phyloP scores from a whole-genome alignment of 2,797 vertebrate species.

The Anas bernieri region DNA sequence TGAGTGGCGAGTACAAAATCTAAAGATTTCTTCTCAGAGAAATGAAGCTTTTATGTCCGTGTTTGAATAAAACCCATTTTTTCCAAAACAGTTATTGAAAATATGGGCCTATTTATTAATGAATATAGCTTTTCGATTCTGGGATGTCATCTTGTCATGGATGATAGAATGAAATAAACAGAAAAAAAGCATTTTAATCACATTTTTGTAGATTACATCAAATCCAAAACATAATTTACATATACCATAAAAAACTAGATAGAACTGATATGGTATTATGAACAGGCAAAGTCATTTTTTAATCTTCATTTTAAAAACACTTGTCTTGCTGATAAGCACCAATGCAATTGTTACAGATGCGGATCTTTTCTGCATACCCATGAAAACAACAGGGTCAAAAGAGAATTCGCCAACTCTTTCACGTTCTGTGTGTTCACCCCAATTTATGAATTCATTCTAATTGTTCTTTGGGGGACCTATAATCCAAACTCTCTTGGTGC shows the following conservation, averaged over 20 bases:
- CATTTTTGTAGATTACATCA: constrained; percentile 56
- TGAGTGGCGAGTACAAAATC: not conserved
- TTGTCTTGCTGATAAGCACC: constrained; percentile 24
- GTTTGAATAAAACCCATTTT: not conserved
- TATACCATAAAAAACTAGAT: constrained; percentile 42
- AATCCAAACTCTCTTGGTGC: not conserved
- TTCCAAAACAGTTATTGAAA: constrained; percentile 15
- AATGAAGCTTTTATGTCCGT: not conserved
- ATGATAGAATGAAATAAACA: constrained; percentile 56
- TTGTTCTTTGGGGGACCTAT: not conserved
- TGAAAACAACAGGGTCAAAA: not conserved
- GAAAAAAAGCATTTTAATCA: constrained; percentile 46
- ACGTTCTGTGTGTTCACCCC: accelerated
- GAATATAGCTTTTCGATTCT: constrained; percentile 46
- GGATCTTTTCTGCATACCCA: not conserved
- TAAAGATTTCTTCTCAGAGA: not conserved
- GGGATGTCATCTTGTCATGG: constrained; percentile 54
- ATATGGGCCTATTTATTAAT: constrained; percentile 54
- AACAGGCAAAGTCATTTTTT: constrained; percentile 23
- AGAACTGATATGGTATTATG: constrained; percentile 30
- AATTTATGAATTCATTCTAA: not conserved
- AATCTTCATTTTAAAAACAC: constrained; percentile 36
- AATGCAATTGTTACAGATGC: not conserved
- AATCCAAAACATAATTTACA: constrained; percentile 48
- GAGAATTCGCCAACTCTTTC: not conserved